A percentile compares a stretch with the other conserved stretches of the same genome.
These are phyloP conservation scores for Kryptolebias marmoratus DNA, from an alignment of 2,113 vertebrate species.

Conservation along the genomic window DNA sequence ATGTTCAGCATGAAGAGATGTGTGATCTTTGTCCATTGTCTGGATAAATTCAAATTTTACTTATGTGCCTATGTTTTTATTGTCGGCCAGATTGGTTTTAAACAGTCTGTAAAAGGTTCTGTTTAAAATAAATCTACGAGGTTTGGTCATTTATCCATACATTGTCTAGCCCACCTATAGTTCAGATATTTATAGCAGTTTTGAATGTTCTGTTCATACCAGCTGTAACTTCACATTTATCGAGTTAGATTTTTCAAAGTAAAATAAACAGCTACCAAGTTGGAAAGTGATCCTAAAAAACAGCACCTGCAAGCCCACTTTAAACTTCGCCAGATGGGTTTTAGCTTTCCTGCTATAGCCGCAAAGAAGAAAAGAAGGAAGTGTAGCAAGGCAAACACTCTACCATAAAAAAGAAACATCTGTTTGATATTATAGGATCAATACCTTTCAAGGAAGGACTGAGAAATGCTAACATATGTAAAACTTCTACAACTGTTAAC, in stretches of 20 bases:
- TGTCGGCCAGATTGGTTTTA: no score
- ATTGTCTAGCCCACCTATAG: no score
- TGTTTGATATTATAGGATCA: slow-evolving; percentile 1
- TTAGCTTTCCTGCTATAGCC: slow-evolving; percentile 11
- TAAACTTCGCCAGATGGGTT: slow-evolving; percentile 18
- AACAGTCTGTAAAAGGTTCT: no score
- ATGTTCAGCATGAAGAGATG: no score
- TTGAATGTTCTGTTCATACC: neutral
- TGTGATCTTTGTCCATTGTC: no score
- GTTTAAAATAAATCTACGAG: no score
- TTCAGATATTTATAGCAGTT: no score
- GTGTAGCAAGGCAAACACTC: slow-evolving; percentile 7
- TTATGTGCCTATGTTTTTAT: no score
- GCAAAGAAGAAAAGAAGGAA: slow-evolving; percentile 1
- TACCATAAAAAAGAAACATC: slow-evolving; percentile 16
- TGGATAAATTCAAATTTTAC: no score
- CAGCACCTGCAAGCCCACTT: slow-evolving; percentile 20
- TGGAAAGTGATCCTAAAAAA: slow-evolving; percentile 7
- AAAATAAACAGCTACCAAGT: neutral
- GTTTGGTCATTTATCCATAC: no score
- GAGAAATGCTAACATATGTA: neutral
- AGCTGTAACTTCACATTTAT: neutral
- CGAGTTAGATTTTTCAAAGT: neutral
- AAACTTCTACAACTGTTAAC: neutral
- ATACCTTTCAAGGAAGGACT: no score